Conservation (phyloP, 2,888 invertebrate species). For the Limnephilus rhombicus region DNA sequence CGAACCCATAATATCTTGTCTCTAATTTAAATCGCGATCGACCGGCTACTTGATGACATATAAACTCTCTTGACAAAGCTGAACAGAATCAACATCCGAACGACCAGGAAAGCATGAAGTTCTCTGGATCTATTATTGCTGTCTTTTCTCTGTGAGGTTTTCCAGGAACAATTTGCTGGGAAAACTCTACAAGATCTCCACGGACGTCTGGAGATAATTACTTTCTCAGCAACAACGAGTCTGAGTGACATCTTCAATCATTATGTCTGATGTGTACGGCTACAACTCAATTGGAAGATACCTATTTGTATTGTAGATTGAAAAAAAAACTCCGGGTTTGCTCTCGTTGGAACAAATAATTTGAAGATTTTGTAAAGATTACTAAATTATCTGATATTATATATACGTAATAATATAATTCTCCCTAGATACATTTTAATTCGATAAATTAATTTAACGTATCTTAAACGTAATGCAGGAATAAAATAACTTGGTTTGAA, state of each 20-base stretch:
- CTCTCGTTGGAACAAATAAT: background rate
- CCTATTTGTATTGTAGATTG: conserved; percentile 46
- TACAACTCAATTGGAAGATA: conserved; percentile 40
- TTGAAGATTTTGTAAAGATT: too few species aligned
- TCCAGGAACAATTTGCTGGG: background rate
- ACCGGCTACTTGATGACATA: background rate
- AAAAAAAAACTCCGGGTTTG: background rate
- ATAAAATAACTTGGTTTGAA: too few species aligned
- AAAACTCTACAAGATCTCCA: conserved; percentile 22
- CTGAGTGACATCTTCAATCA: conserved; percentile 51
- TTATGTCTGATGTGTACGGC: conserved; percentile 11
- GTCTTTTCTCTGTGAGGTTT: background rate
- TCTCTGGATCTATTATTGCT: background rate
- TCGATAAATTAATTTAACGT: too few species aligned
- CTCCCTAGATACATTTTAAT: too few species aligned
- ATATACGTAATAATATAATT: too few species aligned
- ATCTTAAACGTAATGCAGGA: too few species aligned
- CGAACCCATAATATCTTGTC: too few species aligned
- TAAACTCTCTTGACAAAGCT: background rate
- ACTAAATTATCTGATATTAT: too few species aligned
- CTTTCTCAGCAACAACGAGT: conserved; percentile 34
- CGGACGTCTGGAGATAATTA: conserved; percentile 44
- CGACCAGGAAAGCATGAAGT: background rate
- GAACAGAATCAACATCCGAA: background rate
- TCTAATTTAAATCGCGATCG: too few species aligned